These are phyloP conservation scores for Cricetomys ansorgei DNA, from an alignment of 2,113 vertebrate genomes.

Conservation along the genomic window DNA sequence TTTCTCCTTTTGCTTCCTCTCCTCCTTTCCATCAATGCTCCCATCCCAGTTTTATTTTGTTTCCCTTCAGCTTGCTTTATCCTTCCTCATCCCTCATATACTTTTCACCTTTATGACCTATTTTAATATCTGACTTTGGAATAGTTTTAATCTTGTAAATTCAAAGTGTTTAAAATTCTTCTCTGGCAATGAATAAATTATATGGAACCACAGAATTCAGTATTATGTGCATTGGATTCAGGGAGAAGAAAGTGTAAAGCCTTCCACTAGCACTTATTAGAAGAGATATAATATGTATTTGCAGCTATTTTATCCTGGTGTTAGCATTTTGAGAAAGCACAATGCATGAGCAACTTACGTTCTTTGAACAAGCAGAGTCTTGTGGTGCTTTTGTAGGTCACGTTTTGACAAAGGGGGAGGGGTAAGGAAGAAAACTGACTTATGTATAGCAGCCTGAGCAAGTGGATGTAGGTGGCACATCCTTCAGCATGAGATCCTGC, in stretches of 20 bases:
- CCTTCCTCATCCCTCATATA: neutral
- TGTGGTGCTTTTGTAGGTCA: neutral
- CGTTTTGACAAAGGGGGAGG: neutral
- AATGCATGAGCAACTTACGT: neutral
- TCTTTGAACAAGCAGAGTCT: constrained; percentile 28
- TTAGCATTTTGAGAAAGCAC: constrained; percentile 18
- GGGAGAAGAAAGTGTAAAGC: neutral
- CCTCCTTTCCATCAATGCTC: neutral
- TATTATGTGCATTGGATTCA: neutral
- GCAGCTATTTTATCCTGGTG: neutral
- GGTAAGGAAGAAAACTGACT: neutral
- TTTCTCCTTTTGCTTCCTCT: neutral
- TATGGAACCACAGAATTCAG: neutral
- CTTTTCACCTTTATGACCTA: neutral
- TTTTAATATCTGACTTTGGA: neutral
- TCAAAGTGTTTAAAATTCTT: neutral
- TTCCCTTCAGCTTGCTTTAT: neutral
- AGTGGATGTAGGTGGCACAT: neutral
- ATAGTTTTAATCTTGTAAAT: neutral
- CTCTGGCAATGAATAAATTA: neutral
- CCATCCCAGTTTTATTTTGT: neutral
- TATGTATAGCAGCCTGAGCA: neutral
- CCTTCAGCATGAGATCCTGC: neutral
- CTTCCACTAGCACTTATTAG: neutral
- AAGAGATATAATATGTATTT: neutral